These are phyloP conservation scores for Lobophora halterata DNA, from an alignment of 2,888 invertebrate genomes.

Conservation along the genomic window DNA sequence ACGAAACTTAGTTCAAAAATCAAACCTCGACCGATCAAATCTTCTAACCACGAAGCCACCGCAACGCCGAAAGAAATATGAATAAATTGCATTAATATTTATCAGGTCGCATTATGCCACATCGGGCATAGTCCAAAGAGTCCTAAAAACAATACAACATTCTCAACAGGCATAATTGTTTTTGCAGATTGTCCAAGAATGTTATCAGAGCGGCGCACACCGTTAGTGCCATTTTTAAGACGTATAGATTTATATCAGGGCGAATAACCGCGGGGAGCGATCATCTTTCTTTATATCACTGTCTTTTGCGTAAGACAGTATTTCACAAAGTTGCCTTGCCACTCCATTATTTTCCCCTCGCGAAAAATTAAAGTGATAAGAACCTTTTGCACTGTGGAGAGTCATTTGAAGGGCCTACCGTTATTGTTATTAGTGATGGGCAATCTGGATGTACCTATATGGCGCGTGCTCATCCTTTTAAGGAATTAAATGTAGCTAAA, in stretches of 20 bases:
- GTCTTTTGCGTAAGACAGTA: conserved; percentile 34
- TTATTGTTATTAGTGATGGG: conserved; percentile 16
- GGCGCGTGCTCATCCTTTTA: conserved; percentile 14
- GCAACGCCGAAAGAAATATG: conserved; percentile 50
- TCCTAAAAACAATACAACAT: conserved; percentile 62
- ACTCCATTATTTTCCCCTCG: conserved; percentile 32
- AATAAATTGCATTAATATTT: conserved; percentile 78
- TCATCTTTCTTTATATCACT: conserved; percentile 32
- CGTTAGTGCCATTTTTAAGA: conserved; percentile 68
- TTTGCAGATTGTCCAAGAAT: conserved; percentile 65
- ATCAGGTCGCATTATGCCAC: conserved; percentile 64
- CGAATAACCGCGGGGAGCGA: conserved; percentile 31
- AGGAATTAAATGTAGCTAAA: conserved; percentile 19
- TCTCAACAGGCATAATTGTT: conserved; percentile 68
- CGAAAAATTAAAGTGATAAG: conserved; percentile 31
- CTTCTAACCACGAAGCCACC: conserved; percentile 28
- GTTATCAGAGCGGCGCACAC: conserved; percentile 61
- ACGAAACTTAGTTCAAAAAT: conserved; percentile 5
- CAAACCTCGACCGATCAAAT: conserved; percentile 15
- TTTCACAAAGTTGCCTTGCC: conserved; percentile 31
- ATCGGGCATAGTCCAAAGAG: conserved; percentile 53
- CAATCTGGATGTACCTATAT: conserved; percentile 19
- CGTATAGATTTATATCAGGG: conserved; percentile 41
- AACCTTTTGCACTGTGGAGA: conserved; percentile 17
- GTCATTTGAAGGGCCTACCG: conserved; percentile 18